Percentiles rank a stretch among this genome's conserved stretches.
These are phyloP conservation scores for Crenuchus spilurus DNA, from an alignment of 2,797 vertebrate species.

Conservation along the genomic window DNA sequence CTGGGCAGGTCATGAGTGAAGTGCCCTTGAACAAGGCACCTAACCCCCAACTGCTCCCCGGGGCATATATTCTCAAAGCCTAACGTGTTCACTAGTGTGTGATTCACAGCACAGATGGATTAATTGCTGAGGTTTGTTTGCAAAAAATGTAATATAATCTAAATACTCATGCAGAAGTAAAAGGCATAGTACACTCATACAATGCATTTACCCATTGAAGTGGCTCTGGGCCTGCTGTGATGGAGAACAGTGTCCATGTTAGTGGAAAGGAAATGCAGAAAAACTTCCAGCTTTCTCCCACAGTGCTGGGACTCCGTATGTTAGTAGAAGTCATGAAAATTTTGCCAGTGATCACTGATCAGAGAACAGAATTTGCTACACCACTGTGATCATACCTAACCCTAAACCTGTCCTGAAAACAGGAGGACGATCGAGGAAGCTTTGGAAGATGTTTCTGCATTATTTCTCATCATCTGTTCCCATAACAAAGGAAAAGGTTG, in stretches of 20 bases:
- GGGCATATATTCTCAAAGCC: too few species aligned
- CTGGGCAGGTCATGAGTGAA: too few species aligned
- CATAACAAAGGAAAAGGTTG: conserved; percentile 46
- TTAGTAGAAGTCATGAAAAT: neutral
- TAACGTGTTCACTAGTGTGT: too few species aligned
- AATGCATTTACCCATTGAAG: neutral
- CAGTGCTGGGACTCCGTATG: conserved; percentile 44
- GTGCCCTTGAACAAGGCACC: too few species aligned
- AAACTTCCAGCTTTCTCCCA: conserved; percentile 64
- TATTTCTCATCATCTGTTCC: conserved; percentile 56
- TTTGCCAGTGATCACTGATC: conserved; percentile 7
- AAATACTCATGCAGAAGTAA: too few species aligned
- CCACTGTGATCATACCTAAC: accelerated
- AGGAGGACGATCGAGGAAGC: conserved; percentile 53
- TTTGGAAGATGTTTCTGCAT: conserved; percentile 58
- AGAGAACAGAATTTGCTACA: neutral
- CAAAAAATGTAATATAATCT: neutral
- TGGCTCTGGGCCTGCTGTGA: conserved; percentile 2
- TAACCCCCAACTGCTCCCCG: too few species aligned
- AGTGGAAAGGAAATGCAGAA: conserved; percentile 58
- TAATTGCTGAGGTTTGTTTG: neutral
- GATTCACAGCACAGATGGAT: too few species aligned
- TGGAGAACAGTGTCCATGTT: conserved; percentile 29
- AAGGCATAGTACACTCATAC: neutral
- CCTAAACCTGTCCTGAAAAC: conserved; percentile 1